Conservation (phyloP, 2,797 vertebrate genomes). For the Pogoniulus pusillus region DNA sequence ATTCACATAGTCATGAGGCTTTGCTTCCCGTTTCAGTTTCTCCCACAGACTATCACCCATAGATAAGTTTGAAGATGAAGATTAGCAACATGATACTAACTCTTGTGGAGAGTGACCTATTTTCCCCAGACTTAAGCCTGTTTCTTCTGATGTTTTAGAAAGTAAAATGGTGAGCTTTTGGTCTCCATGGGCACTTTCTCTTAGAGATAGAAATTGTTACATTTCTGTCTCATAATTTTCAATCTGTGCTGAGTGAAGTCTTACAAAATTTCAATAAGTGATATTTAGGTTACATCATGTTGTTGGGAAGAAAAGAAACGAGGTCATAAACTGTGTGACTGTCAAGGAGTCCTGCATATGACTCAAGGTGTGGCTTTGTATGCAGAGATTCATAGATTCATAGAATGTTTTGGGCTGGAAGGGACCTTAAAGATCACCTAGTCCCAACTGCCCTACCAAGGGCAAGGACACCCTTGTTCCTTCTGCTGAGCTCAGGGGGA, state of each 20-base stretch:
- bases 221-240: not conserved
- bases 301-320: not conserved
- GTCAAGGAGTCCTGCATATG: not conserved
- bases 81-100: not conserved
- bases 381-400: too few relatives aligned
- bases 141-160: not conserved
- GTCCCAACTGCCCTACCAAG: too few relatives aligned
- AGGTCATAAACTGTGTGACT: not conserved
- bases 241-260: not conserved
- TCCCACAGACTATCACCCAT: conserved; percentile 11
- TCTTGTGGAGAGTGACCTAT: not conserved
- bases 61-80: conserved; percentile 14
- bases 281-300: not conserved
- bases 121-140: not conserved
- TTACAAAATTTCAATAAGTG: not conserved
- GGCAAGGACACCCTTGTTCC: too few relatives aligned
- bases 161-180: not conserved
- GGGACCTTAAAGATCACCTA: too few relatives aligned
- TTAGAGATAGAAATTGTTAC: not conserved
- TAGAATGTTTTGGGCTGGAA: too few relatives aligned
- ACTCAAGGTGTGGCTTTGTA: not conserved
- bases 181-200: not conserved
- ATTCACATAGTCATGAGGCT: not conserved
- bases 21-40: not conserved
- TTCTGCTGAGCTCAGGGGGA: too few relatives aligned